phyloP scores from a whole-genome alignment of 1,140 invertebrate genomes.

The Drosophila guanche region DNA sequence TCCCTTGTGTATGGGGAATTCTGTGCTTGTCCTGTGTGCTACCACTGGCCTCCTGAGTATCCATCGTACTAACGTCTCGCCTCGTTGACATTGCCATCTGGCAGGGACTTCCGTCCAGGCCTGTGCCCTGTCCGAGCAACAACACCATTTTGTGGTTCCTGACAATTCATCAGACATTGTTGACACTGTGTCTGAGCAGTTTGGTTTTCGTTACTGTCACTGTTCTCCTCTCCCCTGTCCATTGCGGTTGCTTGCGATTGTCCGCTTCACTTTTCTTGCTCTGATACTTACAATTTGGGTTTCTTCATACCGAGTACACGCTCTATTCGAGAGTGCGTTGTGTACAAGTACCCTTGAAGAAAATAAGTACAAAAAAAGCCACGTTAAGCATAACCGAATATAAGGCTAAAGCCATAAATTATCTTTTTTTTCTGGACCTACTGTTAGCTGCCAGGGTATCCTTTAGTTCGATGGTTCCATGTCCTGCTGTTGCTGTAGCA shows the following conservation, averaged over 20 bases:
- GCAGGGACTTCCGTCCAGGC: not conserved
- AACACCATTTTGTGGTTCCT: constrained; percentile 54
- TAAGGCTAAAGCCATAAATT: too few relatives aligned
- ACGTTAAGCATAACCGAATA: too few relatives aligned
- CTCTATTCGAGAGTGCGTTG: too few relatives aligned
- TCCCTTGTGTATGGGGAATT: too few relatives aligned
- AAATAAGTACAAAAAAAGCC: too few relatives aligned
- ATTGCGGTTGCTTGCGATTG: constrained; percentile 42
- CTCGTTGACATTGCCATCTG: constrained; percentile 44
- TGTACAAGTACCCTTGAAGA: too few relatives aligned
- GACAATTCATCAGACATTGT: constrained; percentile 76
- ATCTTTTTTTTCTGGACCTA: too few relatives aligned
- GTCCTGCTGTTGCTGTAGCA: not conserved
- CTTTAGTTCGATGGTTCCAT: too few relatives aligned
- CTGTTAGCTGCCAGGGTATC: not conserved
- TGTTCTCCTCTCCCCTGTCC: constrained; percentile 19
- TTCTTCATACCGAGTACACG: too few relatives aligned
- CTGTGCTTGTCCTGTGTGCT: not conserved
- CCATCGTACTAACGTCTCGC: constrained; percentile 13
- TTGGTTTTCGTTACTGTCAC: constrained; percentile 26
- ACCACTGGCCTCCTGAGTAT: constrained; percentile 7
- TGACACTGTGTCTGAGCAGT: constrained; percentile 62
- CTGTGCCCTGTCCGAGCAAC: not conserved
- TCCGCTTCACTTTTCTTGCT: constrained; percentile 24
- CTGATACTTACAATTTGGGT: not conserved